phyloP scores from a whole-genome alignment of 2,797 vertebrate species.

The Chaetophractus vellerosus region DNA sequence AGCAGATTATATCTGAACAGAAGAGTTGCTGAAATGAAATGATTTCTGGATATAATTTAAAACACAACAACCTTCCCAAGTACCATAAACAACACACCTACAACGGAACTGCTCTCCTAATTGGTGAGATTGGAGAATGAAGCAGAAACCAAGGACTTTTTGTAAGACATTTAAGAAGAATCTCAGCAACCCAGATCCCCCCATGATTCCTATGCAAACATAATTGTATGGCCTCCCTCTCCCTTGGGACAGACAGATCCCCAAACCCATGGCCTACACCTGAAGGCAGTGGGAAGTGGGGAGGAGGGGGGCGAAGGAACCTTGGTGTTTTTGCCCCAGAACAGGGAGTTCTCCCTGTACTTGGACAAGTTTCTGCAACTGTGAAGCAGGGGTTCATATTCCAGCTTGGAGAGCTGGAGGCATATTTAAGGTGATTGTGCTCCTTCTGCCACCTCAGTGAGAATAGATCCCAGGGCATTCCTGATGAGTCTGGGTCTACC shows the following conservation, averaged over 20 bases:
- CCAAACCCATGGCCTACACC: too few relatives aligned
- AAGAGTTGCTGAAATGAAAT: neutral
- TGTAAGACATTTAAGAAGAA: neutral
- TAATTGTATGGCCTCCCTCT: too few relatives aligned
- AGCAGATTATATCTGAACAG: neutral
- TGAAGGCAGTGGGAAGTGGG: too few relatives aligned
- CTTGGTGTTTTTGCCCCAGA: too few relatives aligned
- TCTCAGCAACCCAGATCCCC: neutral
- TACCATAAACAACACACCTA: neutral
- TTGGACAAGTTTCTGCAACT: neutral
- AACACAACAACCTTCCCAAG: neutral
- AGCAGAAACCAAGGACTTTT: neutral
- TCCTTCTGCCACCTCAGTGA: neutral
- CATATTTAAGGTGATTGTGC: neutral
- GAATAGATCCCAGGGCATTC: neutral
- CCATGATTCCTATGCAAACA: neutral
- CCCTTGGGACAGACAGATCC: too few relatives aligned
- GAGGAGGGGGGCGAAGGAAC: too few relatives aligned
- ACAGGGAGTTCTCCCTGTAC: too few relatives aligned
- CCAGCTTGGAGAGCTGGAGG: neutral
- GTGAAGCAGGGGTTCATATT: neutral
- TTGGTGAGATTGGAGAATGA: neutral
- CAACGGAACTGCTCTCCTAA: neutral
- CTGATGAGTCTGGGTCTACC: neutral
- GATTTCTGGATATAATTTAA: neutral